These are phyloP conservation scores for Tribolium castaneum DNA, from an alignment of 1,140 invertebrate species.

Conservation along the genomic window DNA sequence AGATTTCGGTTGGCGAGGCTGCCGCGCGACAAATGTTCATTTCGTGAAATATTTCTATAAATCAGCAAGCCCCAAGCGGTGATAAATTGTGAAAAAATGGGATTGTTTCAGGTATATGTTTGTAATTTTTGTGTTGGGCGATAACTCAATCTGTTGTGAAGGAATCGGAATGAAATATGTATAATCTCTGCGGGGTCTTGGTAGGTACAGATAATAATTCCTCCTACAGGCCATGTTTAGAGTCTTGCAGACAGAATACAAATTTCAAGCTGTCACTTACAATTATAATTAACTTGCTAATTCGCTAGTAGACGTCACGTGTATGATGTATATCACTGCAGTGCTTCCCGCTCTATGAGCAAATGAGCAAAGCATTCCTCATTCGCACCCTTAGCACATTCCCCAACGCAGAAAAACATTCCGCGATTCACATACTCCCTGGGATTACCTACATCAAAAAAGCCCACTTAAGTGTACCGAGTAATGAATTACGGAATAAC, in stretches of 20 bases:
- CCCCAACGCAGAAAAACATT: constrained; percentile 8
- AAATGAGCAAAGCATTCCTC: constrained; percentile 42
- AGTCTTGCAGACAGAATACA: constrained; percentile 51
- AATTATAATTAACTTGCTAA: constrained; percentile 60
- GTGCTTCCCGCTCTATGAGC: constrained; percentile 22
- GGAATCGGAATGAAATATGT: constrained; percentile 20
- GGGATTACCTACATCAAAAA: not conserved
- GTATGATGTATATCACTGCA: constrained; percentile 45
- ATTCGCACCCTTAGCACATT: constrained; percentile 38
- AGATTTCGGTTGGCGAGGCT: too few species aligned
- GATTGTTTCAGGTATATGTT: too few species aligned
- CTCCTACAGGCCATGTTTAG: constrained; percentile 37
- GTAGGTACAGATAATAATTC: constrained; percentile 20
- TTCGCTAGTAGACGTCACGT: constrained; percentile 50
- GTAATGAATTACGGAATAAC: not conserved
- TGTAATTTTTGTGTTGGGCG: too few species aligned
- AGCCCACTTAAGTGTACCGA: not conserved
- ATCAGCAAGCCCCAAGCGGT: too few species aligned
- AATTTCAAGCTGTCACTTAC: constrained; percentile 57
- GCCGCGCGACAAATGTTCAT: too few species aligned
- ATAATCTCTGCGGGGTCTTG: not conserved
- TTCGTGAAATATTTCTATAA: too few species aligned
- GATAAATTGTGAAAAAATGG: too few species aligned
- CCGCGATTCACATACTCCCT: not conserved
- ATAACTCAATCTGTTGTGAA: not conserved